Conservation (phyloP, 2,797 vertebrate genomes). For the Arnoldichthys spilopterus region DNA sequence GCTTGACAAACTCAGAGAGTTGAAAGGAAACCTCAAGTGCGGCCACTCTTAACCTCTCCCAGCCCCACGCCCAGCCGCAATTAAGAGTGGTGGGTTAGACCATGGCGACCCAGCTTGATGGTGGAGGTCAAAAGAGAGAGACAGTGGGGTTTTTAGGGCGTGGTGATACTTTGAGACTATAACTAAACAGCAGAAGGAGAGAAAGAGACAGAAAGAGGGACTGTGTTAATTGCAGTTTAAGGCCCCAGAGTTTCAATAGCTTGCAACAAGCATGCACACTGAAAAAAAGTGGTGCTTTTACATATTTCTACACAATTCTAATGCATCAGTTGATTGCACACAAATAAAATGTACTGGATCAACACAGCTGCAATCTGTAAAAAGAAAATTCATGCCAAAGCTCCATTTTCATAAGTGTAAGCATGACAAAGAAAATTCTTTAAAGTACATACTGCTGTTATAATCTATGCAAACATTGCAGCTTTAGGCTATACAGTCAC, state of each 20-base stretch:
- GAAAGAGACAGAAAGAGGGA: constrained; percentile 1
- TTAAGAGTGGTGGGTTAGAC: constrained; percentile 37
- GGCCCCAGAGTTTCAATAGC: constrained; percentile 2
- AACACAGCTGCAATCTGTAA: too few species aligned
- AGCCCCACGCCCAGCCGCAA: constrained; percentile 48
- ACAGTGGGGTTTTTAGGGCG: constrained; percentile 43
- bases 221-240: constrained; percentile 23
- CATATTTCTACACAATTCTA: too few species aligned
- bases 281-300: neutral
- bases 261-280: neutral
- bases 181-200: constrained; percentile 14
- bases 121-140: constrained; percentile 16
- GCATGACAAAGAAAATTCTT: too few species aligned
- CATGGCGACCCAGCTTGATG: constrained; percentile 19
- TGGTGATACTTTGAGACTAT: constrained; percentile 48
- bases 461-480: neutral
- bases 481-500: neutral
- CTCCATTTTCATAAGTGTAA: neutral
- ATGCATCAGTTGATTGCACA: neutral
- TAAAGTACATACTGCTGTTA: neutral
- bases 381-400: too few species aligned
- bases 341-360: too few species aligned
- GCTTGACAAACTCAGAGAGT: constrained; percentile 54
- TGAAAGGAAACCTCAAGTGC: constrained; percentile 62
- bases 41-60: constrained; percentile 52